Conservation (phyloP, 2,113 vertebrate species). For the Trichomycterus rosablanca region DNA sequence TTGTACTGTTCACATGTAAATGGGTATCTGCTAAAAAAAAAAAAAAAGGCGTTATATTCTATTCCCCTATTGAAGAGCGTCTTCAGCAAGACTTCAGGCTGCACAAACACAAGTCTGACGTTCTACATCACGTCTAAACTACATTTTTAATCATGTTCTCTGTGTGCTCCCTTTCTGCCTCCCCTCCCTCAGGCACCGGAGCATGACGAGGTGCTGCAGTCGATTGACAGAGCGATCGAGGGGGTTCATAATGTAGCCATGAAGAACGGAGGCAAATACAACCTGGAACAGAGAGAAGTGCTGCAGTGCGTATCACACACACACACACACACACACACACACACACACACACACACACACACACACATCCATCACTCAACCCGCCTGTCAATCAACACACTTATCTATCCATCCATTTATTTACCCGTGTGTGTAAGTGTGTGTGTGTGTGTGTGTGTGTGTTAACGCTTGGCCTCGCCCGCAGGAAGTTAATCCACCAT, state of each 20-base stretch:
- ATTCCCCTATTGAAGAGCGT: too few species aligned
- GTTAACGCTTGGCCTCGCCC: neutral
- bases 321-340: too few species aligned
- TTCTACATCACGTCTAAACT: too few species aligned
- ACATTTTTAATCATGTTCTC: too few species aligned
- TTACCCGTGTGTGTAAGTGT: neutral
- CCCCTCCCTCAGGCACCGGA: conserved; percentile 77
- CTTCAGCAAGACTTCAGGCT: too few species aligned
- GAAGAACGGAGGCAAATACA: conserved; percentile 94
- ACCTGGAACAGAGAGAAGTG: conserved; percentile 92
- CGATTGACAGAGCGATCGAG: conserved; percentile 94
- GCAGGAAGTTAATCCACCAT: conserved; percentile 94
- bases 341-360: conserved; percentile 5
- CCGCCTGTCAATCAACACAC: too few species aligned
- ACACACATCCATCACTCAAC: neutral
- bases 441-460: neutral
- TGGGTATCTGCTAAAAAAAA: too few species aligned
- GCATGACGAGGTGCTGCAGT: conserved; percentile 93
- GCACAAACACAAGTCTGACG: too few species aligned
- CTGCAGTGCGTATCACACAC: conserved; percentile 80
- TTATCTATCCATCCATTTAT: too few species aligned
- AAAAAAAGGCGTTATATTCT: too few species aligned
- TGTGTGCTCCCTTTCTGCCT: too few species aligned
- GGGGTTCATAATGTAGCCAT: conserved; percentile 93
- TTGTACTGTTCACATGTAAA: too few species aligned